Conservation (phyloP, 2,888 invertebrate species). For the Chrysodeixis includens region DNA sequence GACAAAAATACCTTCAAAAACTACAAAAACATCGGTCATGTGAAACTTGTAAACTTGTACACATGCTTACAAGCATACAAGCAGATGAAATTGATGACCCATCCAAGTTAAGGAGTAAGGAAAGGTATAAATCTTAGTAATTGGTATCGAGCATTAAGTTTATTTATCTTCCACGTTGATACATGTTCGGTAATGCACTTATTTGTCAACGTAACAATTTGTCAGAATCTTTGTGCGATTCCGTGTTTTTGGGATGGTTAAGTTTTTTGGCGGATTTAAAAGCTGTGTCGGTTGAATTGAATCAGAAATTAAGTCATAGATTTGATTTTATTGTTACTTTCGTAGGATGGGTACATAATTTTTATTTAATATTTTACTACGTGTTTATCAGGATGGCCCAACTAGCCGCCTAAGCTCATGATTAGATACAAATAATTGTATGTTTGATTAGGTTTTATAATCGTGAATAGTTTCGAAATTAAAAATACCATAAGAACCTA, state of each 20-base stretch:
- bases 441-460: no score
- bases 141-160: slow-evolving; percentile 46
- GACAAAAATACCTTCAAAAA: slow-evolving; percentile 19
- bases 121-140: slow-evolving; percentile 49
- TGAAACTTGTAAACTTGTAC: slow-evolving; percentile 32
- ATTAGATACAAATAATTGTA: no score
- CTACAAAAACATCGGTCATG: slow-evolving; percentile 25
- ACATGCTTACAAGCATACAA: slow-evolving; percentile 33
- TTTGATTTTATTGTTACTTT: no score
- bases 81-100: slow-evolving; percentile 36
- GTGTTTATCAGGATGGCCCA: no score
- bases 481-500: no score
- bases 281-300: no score
- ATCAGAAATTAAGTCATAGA: no score
- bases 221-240: slow-evolving; percentile 5
- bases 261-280: no score
- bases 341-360: no score
- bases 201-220: slow-evolving; percentile 46
- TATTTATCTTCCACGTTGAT: slow-evolving; percentile 40
- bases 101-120: slow-evolving; percentile 23
- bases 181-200: slow-evolving; percentile 44
- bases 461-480: no score
- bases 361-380: no score
- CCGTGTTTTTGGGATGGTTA: neutral
- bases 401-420: no score